phyloP scores from a whole-genome alignment of 2,113 vertebrate genomes.

The Gasterosteus aculeatus region DNA sequence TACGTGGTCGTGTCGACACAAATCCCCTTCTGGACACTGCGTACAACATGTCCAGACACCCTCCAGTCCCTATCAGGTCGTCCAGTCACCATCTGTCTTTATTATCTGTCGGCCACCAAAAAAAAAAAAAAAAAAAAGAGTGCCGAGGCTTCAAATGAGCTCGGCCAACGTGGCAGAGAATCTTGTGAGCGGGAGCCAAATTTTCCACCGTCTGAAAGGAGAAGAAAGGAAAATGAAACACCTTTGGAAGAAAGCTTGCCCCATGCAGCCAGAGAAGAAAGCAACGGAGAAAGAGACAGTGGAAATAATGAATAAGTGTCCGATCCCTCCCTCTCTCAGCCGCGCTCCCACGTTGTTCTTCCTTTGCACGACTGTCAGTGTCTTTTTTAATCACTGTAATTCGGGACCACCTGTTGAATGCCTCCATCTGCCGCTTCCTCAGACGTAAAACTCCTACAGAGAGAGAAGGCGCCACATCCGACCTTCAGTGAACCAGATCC shows the following conservation, averaged over 20 bases:
- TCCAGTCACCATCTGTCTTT: constrained; percentile 42
- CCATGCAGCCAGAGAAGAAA: background rate
- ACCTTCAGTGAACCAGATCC: constrained; percentile 10
- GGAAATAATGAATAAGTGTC: constrained; percentile 48
- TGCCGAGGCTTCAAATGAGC: constrained; percentile 49
- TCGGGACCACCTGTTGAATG: constrained; percentile 48
- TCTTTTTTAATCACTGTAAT: constrained; percentile 66
- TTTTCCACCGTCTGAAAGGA: constrained; percentile 21
- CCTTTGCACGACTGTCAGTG: constrained; percentile 37
- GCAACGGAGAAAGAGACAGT: constrained; percentile 1
- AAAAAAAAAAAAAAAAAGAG: constrained; percentile 3
- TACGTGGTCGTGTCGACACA: constrained; percentile 21
- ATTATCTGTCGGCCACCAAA: constrained; percentile 20
- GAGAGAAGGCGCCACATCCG: constrained; percentile 4
- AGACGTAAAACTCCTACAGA: constrained; percentile 30
- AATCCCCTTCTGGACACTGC: constrained; percentile 35
- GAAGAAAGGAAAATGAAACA: constrained; percentile 12
- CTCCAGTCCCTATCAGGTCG: constrained; percentile 40
- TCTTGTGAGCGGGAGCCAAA: constrained; percentile 45
- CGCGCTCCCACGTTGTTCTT: constrained; percentile 14
- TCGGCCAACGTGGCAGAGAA: constrained; percentile 3
- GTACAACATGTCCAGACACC: constrained; percentile 44
- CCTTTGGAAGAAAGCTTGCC: constrained; percentile 14
- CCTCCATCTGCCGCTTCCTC: constrained; percentile 59
- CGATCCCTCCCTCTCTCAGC: constrained; percentile 16